Percentiles rank a stretch among this genome's conserved stretches.
phyloP scores from a whole-genome alignment of 2,888 invertebrate genomes.

The Hermodice carunculata region DNA sequence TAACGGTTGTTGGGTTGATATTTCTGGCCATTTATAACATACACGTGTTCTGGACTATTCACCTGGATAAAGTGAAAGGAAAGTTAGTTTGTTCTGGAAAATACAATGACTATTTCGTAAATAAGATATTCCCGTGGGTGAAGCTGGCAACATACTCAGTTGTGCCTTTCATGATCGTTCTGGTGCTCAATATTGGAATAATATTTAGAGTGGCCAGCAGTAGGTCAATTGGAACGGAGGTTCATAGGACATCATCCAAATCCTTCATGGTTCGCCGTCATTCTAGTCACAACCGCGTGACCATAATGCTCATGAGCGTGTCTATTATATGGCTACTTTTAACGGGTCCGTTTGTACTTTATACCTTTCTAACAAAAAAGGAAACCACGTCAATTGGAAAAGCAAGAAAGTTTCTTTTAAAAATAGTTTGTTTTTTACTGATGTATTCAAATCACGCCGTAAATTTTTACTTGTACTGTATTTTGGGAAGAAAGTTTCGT shows the following conservation, averaged over 20 bases:
- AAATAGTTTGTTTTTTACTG: slow-evolving; percentile 32
- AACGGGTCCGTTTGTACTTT: slow-evolving; percentile 28
- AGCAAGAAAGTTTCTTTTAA: slow-evolving; percentile 4
- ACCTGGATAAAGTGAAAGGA: background rate
- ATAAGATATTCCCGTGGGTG: slow-evolving; percentile 52
- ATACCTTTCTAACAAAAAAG: slow-evolving; percentile 1
- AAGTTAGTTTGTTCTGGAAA: slow-evolving; percentile 40
- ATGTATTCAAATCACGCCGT: slow-evolving; percentile 36
- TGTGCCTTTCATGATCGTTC: slow-evolving; percentile 51
- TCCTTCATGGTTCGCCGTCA: too few relatives aligned
- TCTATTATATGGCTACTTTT: slow-evolving; percentile 37
- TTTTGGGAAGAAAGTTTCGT: slow-evolving; percentile 33
- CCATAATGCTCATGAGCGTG: slow-evolving; percentile 32
- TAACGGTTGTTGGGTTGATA: slow-evolving; percentile 3
- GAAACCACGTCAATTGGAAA: background rate
- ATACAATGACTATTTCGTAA: slow-evolving; percentile 42
- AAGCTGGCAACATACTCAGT: slow-evolving; percentile 56
- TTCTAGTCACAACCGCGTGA: slow-evolving; percentile 24
- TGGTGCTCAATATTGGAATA: slow-evolving; percentile 56
- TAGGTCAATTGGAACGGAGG: too few relatives aligned
- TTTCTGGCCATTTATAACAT: slow-evolving; percentile 18
- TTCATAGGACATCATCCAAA: too few relatives aligned
- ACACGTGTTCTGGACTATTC: slow-evolving; percentile 23
- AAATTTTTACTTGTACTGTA: slow-evolving; percentile 39
- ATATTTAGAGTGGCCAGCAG: slow-evolving; percentile 34